phyloP scores from a whole-genome alignment of 92 coral and sea anemone species.

The Epizoanthus stellaris region DNA sequence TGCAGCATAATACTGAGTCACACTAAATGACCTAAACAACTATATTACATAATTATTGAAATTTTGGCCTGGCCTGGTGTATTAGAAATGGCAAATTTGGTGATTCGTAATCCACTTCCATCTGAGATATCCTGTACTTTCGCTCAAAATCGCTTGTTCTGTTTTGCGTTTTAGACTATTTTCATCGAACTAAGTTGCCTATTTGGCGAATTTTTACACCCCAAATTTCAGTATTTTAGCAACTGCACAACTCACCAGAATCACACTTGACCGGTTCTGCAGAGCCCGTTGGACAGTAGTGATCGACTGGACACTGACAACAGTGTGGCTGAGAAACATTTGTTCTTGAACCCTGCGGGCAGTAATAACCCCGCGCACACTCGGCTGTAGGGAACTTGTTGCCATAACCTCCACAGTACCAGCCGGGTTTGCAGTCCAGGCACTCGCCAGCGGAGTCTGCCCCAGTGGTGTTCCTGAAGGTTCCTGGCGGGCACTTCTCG shows the following conservation, averaged over 20 bases:
- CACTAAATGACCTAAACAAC: too few species aligned
- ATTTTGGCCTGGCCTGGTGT: too few species aligned
- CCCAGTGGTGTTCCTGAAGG: constrained; percentile 97
- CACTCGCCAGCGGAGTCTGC: constrained; percentile 85
- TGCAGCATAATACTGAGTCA: too few species aligned
- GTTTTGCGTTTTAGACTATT: too few species aligned
- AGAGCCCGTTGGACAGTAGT: constrained; percentile 84
- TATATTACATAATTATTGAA: too few species aligned
- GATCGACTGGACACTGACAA: constrained; percentile 80
- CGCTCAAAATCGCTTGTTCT: too few species aligned
- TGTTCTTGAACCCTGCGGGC: constrained; percentile 87
- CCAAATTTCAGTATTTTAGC: too few species aligned
- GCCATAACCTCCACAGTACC: constrained; percentile 83
- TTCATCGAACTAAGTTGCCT: too few species aligned
- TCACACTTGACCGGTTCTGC: constrained; percentile 80
- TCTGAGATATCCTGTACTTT: too few species aligned
- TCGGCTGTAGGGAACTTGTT: constrained; percentile 76
- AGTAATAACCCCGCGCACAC: constrained; percentile 86
- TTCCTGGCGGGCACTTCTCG: constrained; percentile 86
- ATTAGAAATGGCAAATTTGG: too few species aligned
- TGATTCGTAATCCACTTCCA: too few species aligned
- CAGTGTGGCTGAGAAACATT: constrained; percentile 85
- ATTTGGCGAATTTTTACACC: too few species aligned
- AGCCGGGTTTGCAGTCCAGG: constrained; percentile 93
- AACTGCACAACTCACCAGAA: constrained; percentile 61